Evolutionary conservation across 2,113 vertebrate genomes (phyloP), one percentile per base, ranked within the genome.

Genomic region (Muntiacus reevesi): DNA sequence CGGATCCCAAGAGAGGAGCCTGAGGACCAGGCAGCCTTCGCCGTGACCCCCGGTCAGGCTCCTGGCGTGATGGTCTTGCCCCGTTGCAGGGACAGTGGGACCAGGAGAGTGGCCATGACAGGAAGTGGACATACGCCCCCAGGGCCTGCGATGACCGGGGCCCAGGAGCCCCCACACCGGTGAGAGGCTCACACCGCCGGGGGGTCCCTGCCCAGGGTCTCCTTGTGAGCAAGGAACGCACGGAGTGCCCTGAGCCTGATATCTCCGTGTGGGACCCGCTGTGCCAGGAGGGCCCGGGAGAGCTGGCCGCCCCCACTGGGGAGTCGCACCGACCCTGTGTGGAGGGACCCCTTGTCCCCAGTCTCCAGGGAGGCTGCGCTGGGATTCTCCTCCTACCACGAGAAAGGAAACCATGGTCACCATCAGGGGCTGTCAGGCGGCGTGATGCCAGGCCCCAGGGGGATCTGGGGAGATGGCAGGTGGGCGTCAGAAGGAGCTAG

Each of bases 221-320:
- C 40, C 36, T 76, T 76, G 74, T 45, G 40, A 76, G 23, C 3
- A 76, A 27, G 40, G 40, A 45, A 15, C 74, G 14, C 74, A 45
- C 6, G 1, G 2, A 78, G 4, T 57, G 40, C 82, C 47, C 0
- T 0, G 2, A 33, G 16, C 25, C 74, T 43, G 74, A 13, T 25
- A 15, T 78, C 25, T 45, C 21, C 6, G 14, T 2, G 2, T 16
- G 40, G 40, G 25, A 13, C 25, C 74, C 45, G 40, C 71, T 76
- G 71, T 43, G 71, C 71, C 71, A 43, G 71, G 71, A 43, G 45
- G 27, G 45, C 6, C 45, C 25, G 21, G 23, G 40, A 43, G 23
- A 74, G 71, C 71, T 25, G 11, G 71, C 71, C 0, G 0, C 23
- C 11, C 36, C 36, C 40, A 43, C 13, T 17, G 30, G 60, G 23